These are phyloP conservation scores for Chaetodon trifasciatus DNA, from an alignment of 2,797 vertebrate species.

Conservation along the genomic window DNA sequence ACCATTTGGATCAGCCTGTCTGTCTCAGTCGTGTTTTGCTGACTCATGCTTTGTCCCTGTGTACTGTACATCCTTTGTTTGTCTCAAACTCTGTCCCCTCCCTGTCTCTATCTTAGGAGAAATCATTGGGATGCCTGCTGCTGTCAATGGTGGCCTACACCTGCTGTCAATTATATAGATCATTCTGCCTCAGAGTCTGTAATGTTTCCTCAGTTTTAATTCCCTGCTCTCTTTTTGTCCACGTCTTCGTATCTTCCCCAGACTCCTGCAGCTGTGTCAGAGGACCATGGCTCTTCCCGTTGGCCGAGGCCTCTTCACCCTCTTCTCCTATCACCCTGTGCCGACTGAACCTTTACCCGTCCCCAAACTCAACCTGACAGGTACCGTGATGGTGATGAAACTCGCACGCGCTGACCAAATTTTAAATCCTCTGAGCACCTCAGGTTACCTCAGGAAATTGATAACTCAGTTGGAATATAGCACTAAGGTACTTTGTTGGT, in stretches of 20 bases:
- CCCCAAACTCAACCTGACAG: conserved; percentile 96
- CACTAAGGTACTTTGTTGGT: not conserved
- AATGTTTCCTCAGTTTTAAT: conserved; percentile 9
- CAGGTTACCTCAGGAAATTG: not conserved
- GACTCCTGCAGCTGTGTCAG: conserved; percentile 93
- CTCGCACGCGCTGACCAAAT: not conserved
- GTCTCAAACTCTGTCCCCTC: not conserved
- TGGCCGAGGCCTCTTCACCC: conserved; percentile 96
- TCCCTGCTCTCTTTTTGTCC: not conserved
- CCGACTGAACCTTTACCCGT: conserved; percentile 96
- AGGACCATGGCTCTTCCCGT: conserved; percentile 97
- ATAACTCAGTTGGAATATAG: not conserved
- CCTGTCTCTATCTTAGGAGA: not conserved
- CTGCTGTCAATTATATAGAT: not conserved
- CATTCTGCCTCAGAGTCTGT: not conserved
- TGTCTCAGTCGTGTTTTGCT: not conserved
- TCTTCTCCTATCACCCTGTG: conserved; percentile 97
- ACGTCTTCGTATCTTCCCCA: conserved; percentile 44
- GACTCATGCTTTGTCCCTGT: not conserved
- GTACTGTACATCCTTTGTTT: conserved; percentile 1
- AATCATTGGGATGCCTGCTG: not conserved
- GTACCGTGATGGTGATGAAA: conserved; percentile 69
- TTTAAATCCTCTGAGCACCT: not conserved
- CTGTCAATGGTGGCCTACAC: not conserved
- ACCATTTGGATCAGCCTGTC: not conserved